Evolutionary conservation across 1,140 invertebrate species (phyloP).

Genomic region (Tribolium castaneum): DNA sequence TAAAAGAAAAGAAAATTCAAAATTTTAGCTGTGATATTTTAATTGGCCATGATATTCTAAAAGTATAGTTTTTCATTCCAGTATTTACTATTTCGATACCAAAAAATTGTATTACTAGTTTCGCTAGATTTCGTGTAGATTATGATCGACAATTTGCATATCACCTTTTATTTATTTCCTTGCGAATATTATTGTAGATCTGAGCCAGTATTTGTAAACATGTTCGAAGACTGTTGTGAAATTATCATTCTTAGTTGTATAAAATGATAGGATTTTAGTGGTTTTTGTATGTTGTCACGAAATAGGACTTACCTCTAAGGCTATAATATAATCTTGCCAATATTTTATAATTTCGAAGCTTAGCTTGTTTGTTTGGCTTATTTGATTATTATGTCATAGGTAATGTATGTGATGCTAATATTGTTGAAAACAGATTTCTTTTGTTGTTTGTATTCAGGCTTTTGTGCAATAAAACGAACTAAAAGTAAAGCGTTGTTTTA

Average conservation of each 20-base stretch:
- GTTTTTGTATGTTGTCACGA: slow-evolving; percentile 37
- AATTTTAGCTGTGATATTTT: slow-evolving; percentile 45
- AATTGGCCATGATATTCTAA: slow-evolving; percentile 40
- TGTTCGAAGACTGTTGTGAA: slow-evolving; percentile 37
- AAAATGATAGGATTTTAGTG: slow-evolving; percentile 25
- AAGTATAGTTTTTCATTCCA: slow-evolving; percentile 25
- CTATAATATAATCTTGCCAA: slow-evolving; percentile 37
- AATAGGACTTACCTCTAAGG: slow-evolving; percentile 36
- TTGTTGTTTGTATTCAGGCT: slow-evolving; percentile 38
- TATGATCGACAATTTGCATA: slow-evolving; percentile 31
- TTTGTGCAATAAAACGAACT: slow-evolving; percentile 35
- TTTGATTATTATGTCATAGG: slow-evolving; percentile 19
- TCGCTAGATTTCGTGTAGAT: slow-evolving; percentile 13
- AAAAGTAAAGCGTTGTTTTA: background rate
- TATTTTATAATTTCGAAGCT: slow-evolving; percentile 23
- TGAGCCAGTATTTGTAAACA: slow-evolving; percentile 43
- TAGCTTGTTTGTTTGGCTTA: slow-evolving; percentile 18
- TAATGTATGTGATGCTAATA: slow-evolving; percentile 26
- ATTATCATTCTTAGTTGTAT: slow-evolving; percentile 35
- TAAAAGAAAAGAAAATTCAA: slow-evolving; percentile 8
- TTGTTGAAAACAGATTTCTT: slow-evolving; percentile 25
- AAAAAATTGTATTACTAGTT: slow-evolving; percentile 15
- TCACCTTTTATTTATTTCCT: slow-evolving; percentile 31
- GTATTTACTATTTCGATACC: slow-evolving; percentile 15
- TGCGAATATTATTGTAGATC: slow-evolving; percentile 39